Base-by-base conservation (phyloP, 2,797 vertebrate species). In the Lophius americanus region DNA sequence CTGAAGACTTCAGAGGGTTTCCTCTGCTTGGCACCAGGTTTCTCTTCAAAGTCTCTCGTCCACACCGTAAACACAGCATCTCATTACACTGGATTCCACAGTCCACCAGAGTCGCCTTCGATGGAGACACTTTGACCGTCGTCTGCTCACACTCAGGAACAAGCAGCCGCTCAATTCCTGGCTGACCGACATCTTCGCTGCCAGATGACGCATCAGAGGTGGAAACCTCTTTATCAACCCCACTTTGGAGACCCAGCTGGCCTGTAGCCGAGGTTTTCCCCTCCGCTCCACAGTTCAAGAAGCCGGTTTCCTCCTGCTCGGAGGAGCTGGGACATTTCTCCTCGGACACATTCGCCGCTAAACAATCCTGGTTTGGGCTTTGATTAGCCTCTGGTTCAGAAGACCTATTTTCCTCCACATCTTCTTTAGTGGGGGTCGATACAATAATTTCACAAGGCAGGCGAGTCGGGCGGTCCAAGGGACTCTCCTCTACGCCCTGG, bases 11-110 rank as follows among this genome's bases (percentile, higher is more conserved):
- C 0, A 39, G 46, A 14, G 1, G 10, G 7, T n/a, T 54, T 10
- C 33, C 55, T 57, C n/a, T 56, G 35, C 51, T 56, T 0, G 7
- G 35, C 0, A 6, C 64, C 11, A 12, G 2, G 23, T 23, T 43
- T 7, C 10, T 10, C 14, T 4, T 66, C 0, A 7, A 0, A 1
- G 41, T n/a, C 5, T 62, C 14, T 5, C 41, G 7, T 13, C 14
- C 9, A 14, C 49, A 51, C n/a, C 76, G 79, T 0, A 0, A 0
- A 57, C 75, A 88, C 23, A 58, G 64, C 1, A 82, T 9, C 7
- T 54, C 13, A 1, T 43, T 54, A 52, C 84, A 90, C 68, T 89
- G 87, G 33, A 80, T 6, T 0, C 82, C 86, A 75, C 67, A 80
- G 60, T 87, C 85, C 47, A 86, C 76, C 0, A 85, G 57, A 6